Evolutionary conservation across 37 sponge, comb jelly and placozoan species (phyloP).

Genomic region (Chondrosia reniformis): DNA sequence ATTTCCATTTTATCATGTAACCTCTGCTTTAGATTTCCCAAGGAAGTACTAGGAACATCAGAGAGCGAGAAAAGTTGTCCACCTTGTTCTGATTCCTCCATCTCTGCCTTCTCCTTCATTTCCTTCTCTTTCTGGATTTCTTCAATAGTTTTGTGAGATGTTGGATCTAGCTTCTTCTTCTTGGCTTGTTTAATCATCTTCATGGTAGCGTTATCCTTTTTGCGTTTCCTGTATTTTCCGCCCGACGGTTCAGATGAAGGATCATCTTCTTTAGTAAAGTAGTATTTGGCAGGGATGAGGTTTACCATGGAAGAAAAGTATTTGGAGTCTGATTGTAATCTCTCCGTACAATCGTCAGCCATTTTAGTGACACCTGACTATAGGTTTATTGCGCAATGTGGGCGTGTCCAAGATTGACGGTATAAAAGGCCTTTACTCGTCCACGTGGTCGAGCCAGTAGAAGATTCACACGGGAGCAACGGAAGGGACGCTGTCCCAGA

Average conservation of each 20-base stretch:
- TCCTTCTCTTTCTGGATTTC: constrained; percentile 42
- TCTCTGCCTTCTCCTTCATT: neutral
- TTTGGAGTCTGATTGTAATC: constrained; percentile 39
- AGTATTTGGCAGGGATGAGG: constrained; percentile 59
- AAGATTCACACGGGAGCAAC: constrained; percentile 79
- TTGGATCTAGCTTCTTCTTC: constrained; percentile 60
- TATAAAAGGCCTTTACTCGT: too few relatives aligned
- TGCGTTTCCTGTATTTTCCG: constrained; percentile 48
- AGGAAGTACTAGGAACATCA: constrained; percentile 33
- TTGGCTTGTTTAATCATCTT: constrained; percentile 50
- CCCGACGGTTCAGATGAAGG: neutral
- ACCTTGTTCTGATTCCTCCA: too few relatives aligned
- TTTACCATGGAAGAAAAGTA: constrained; percentile 57
- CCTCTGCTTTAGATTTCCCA: constrained; percentile 43
- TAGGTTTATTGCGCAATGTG: too few relatives aligned
- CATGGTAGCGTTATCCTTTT: constrained; percentile 25
- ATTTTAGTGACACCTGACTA: too few relatives aligned
- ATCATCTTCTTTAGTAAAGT: constrained; percentile 24
- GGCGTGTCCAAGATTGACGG: too few relatives aligned
- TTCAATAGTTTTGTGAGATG: constrained; percentile 18
- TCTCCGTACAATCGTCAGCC: neutral
- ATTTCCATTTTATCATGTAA: constrained; percentile 39
- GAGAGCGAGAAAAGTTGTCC: neutral
- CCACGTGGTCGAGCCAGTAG: constrained; percentile 28
- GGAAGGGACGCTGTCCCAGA: constrained; percentile 5